Evolutionary conservation across 2,113 vertebrate genomes (phyloP).

Genomic region (Mormyrus lacerda): DNA sequence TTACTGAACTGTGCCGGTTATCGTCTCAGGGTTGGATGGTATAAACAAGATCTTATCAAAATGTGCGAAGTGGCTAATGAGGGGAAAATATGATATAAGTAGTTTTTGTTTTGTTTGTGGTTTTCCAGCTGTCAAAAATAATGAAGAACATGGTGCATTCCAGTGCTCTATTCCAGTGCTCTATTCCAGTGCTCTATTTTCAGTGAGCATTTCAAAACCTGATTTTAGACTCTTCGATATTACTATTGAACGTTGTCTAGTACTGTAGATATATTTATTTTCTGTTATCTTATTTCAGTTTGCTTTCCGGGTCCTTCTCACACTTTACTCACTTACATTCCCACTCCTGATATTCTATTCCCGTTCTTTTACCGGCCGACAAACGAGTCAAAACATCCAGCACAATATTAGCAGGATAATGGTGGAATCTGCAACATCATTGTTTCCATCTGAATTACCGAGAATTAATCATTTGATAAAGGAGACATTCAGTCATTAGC

Average conservation of each 20-base stretch:
- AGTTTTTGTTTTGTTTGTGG: background rate
- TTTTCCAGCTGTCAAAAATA: background rate
- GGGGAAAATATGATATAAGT: background rate
- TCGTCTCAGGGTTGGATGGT: background rate
- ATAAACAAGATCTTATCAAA: background rate
- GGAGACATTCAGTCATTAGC: slow-evolving; percentile 4
- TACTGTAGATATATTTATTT: background rate
- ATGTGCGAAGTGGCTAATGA: background rate
- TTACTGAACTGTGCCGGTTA: background rate
- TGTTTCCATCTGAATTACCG: background rate
- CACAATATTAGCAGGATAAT: background rate
- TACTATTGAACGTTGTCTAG: background rate
- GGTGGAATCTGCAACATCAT: background rate
- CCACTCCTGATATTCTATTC: background rate
- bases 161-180: background rate
- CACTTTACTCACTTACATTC: background rate
- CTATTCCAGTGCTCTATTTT: background rate
- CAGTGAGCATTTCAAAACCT: background rate
- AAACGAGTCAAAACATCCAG: background rate
- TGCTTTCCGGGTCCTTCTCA: background rate
- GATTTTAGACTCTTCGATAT: background rate
- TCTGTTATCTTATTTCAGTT: background rate
- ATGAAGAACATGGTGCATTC: background rate
- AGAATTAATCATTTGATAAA: background rate
- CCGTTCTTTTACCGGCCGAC: background rate